Base-by-base conservation (phyloP, 2,888 invertebrate species). In the Drosophila formosana region DNA sequence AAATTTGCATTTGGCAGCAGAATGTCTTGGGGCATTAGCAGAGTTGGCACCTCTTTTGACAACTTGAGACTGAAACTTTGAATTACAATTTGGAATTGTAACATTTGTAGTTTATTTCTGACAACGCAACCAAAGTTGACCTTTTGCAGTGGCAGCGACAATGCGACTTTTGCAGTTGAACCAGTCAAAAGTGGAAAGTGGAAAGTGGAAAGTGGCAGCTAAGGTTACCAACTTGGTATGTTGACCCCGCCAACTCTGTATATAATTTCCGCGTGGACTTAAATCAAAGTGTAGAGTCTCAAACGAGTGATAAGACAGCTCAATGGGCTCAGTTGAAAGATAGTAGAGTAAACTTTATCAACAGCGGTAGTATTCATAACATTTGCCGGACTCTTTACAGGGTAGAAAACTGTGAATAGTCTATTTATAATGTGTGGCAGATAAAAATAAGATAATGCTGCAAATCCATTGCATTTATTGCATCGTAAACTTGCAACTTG, bases 21-120 rank as follows among this genome's bases (percentile, higher is more conserved):
- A 26, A 34, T 37, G 43, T 28, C 37, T 5, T 2, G 9, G 34
- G 25, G 26, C 13, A 46, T 7, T 23, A 13, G 6, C 13, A 18
- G 13, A 13, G 13, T 18, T 18, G 39, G 13, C 51, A 60, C 13
- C 30, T 51, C 47, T 37, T 30, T 34, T 47, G 39, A 37, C 61
- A 66, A 30, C 37, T 55, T 55, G 43, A 49, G 63, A 30, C 9
- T 41, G 4, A 75, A 75, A 61, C 63, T 75, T 79, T 58, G 62
- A 61, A 65, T 69, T 75, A 53, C 80, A 65, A 58, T 75, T 60
- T 37, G 60, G 56, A 56, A 69, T 53, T 64, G 80, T 75, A 57
- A 69, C 80, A 70, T 50, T 80, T 75, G 39, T 58, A 65, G 65
- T 50, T 75, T 65, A 75, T 75, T 75, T 79, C 57, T 32, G 43